phyloP scores from a whole-genome alignment of 2,797 vertebrate genomes.

The Sorex maritimensis region DNA sequence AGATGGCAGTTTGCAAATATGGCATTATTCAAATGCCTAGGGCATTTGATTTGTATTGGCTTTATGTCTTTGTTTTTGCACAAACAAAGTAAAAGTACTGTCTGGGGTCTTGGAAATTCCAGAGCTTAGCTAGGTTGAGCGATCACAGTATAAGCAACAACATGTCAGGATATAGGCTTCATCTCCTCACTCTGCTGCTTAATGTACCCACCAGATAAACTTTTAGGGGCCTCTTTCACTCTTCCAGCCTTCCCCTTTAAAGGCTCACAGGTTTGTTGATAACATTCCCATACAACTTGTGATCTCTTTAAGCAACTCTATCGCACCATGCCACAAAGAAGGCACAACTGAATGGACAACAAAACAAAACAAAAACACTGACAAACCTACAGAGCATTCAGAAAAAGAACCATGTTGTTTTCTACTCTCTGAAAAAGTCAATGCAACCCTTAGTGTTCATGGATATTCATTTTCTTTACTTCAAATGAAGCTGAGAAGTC shows the following conservation, averaged over 20 bases:
- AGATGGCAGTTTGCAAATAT: constrained; percentile 89
- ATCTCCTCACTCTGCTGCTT: constrained; percentile 79
- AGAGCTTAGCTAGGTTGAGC: constrained; percentile 88
- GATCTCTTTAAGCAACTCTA: constrained; percentile 74
- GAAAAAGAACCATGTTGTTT: constrained; percentile 74
- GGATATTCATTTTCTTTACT: constrained; percentile 73
- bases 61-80: constrained; percentile 85
- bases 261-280: constrained; percentile 80
- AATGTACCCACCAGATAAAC: constrained; percentile 80
- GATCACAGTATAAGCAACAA: constrained; percentile 90
- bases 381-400: constrained; percentile 81
- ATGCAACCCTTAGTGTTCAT: constrained; percentile 76
- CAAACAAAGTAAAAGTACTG: constrained; percentile 83
- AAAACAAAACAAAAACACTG: constrained; percentile 9
- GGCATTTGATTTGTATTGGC: constrained; percentile 89
- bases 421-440: constrained; percentile 72
- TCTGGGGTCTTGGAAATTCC: constrained; percentile 78
- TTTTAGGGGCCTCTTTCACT: constrained; percentile 74
- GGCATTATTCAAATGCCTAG: constrained; percentile 91
- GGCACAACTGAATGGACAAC: constrained; percentile 82
- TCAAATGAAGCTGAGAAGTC: constrained; percentile 85
- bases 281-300: constrained; percentile 75
- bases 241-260: constrained; percentile 80
- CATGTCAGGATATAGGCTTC: constrained; percentile 83
- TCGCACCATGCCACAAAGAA: constrained; percentile 82